Evolutionary conservation across 2,113 vertebrate species (phyloP), one percentile per base, ranked within the genome.

Genomic region (Cottus gobio): DNA sequence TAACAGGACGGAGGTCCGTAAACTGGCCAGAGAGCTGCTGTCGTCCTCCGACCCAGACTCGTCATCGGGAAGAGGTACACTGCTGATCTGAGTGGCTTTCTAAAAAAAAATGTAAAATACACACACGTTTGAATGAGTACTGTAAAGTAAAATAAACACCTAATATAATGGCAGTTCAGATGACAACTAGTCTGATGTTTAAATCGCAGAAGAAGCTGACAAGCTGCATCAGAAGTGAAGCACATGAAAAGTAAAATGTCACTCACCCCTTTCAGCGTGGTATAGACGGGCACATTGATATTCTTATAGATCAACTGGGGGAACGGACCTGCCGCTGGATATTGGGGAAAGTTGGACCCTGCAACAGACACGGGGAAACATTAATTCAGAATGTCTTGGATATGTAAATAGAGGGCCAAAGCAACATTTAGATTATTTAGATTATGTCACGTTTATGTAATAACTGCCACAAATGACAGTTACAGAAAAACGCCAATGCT

Each of bases 81-180:
- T 96, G 95, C 96, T 97, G 93, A 97, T 97, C 92, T 97, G 96
- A 48, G 95, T 96, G 87, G 97, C 96, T 94, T 96, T 97, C 97
- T 97, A 64, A 50, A 70, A 83, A 69, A 80, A 15, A 58, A 11
- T n/a, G n/a, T n/a, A n/a, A 5, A 13, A 26, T 12, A 24, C 44
- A 30, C 56, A 58, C 28, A 28, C 57, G 28, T 56, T 26, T 7
- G 9, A n/a, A n/a, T n/a, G n/a, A 71, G 16, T n/a, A 22, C 0
- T 1, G 8, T 36, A 34, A 34, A 34, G 34, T 34, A 37, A 10
- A 42, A 12, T 7, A n/a, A 26, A 5, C 3, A 36, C 52, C 7
- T 10, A 28, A 56, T 34, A 15, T 30, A 0, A 42, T 26, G 16
- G 31, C 4, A 57, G 16, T 48, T 30, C 7, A 36, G 5, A 15